Conservation (phyloP, 2,797 vertebrate species). For the Cygnus olor region DNA sequence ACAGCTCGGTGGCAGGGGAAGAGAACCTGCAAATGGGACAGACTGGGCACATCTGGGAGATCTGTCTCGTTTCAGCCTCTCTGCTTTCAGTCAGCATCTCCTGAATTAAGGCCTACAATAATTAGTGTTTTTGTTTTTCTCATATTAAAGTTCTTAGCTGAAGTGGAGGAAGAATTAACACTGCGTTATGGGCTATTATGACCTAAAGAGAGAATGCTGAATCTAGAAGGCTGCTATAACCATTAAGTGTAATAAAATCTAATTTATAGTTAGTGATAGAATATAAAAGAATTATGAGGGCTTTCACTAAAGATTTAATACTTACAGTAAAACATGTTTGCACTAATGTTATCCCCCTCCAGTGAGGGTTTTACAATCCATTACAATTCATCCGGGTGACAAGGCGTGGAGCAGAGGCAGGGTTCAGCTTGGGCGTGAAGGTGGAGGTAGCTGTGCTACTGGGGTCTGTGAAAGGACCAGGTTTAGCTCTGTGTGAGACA, state of each 20-base stretch:
- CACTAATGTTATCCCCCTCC: neutral
- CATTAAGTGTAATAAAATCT: neutral
- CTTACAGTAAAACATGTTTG: neutral
- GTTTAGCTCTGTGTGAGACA: neutral
- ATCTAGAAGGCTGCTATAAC: neutral
- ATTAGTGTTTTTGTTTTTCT: neutral
- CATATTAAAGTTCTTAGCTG: neutral
- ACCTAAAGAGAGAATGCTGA: neutral
- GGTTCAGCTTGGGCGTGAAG: neutral
- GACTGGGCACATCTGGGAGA: too few species aligned
- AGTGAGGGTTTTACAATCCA: neutral
- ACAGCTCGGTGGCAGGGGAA: neutral
- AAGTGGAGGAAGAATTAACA: neutral
- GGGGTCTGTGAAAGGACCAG: neutral
- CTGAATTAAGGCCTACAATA: too few species aligned
- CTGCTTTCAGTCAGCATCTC: neutral
- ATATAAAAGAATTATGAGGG: neutral
- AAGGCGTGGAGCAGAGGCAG: neutral
- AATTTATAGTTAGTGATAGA: neutral
- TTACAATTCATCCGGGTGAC: too few species aligned
- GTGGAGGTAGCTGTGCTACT: neutral
- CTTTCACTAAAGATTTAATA: neutral
- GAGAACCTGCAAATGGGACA: neutral
- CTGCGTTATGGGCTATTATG: neutral
- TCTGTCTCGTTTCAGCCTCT: too few species aligned